Evolutionary conservation across 2,888 invertebrate genomes (phyloP), one percentile per base, ranked within the genome.

Genomic region (Cerceris rybyensis): DNA sequence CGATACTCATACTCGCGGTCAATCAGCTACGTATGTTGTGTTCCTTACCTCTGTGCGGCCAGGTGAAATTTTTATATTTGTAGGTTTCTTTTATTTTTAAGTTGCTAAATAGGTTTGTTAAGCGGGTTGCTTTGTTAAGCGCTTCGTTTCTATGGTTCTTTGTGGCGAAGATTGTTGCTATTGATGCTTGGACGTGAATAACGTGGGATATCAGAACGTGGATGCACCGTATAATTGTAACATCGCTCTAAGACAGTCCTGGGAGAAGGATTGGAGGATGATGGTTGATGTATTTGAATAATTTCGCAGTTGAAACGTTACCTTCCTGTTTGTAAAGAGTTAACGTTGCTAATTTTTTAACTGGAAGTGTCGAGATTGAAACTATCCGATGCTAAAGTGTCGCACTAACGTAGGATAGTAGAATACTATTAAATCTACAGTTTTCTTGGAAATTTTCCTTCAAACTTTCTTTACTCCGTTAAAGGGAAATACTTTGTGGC

Each of bases 401-500:
- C 57, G 17, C 17, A 57, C 39, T 11, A 57, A 28, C 28, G 28
- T 28, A 28, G 14, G 58, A 6, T n/a, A 50, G 14, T 50, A 1
- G 9, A 59, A 59, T 17, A 6, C 42, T 5, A 7, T 9, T 50
- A 6, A 2, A 42, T 41, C 57, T 43, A 54, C 39, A 17, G 41
- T 50, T 46, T 58, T 70, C 49, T 63, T 66, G 49, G 58, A 75
- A 70, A 75, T 69, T 61, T 70, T 63, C 28, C 60, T 74, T 74
- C 60, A 49, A 61, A 69, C 43, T 28, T 11, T 14, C 11, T 68
- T 41, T 8, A 17, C 9, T 42, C 7, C n/a, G n/a, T 6, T 58
- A 59, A 4, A 61, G 14, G 4, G 41, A 11, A 28, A 55, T n/a
- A 46, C 13, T 14, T 41, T 16, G n/a, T 41, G 52, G 50, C 41